Conservation (phyloP, 1,140 invertebrate genomes). For the Propsilocerus akamusi region DNA sequence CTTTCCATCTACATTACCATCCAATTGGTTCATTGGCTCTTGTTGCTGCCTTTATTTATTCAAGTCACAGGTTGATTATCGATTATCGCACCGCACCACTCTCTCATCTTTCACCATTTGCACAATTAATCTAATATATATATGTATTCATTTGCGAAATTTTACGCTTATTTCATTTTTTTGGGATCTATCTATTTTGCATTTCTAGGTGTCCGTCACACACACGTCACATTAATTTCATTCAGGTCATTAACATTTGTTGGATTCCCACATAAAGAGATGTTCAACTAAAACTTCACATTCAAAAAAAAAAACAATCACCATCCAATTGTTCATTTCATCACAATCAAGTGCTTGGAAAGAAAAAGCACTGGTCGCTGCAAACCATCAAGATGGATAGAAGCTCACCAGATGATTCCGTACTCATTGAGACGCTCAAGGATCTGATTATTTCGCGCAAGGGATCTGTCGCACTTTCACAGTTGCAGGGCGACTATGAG, state of each 20-base stretch:
- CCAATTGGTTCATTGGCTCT: not conserved
- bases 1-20: not conserved
- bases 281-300: too few species aligned
- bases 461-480: not conserved
- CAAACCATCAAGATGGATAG: not conserved
- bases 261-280: too few species aligned
- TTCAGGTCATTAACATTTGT: too few species aligned
- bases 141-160: too few species aligned
- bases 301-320: not conserved
- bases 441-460: not conserved
- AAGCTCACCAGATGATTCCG: not conserved
- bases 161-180: too few species aligned
- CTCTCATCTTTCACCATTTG: not conserved
- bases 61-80: slow-evolving; percentile 1
- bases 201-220: too few species aligned
- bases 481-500: not conserved
- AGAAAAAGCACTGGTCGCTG: not conserved
- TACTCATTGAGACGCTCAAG: not conserved
- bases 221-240: too few species aligned
- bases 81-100: not conserved
- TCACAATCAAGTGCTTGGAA: too few species aligned
- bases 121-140: not conserved
- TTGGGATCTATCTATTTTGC: too few species aligned
- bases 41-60: not conserved
- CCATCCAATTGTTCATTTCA: not conserved